Percentiles rank a stretch among this genome's conserved stretches.
Conservation (phyloP, 2,888 invertebrate genomes). For the Pseudococcus jackbeardsleyi region DNA sequence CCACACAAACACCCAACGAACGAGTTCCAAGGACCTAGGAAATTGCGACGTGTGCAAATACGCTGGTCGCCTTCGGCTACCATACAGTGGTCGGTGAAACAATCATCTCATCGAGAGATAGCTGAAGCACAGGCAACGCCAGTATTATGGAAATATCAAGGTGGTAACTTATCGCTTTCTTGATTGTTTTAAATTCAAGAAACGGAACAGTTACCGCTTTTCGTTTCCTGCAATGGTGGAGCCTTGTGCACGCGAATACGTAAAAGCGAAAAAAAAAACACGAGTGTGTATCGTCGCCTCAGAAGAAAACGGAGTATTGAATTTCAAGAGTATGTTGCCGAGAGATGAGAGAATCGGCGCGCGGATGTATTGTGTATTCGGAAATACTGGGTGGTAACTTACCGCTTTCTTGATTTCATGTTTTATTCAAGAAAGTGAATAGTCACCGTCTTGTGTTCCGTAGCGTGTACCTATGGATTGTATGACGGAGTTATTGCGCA, state of each 20-base stretch:
- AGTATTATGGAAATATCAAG: slow-evolving; percentile 54
- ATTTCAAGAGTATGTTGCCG: slow-evolving; percentile 18
- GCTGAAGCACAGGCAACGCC: neutral
- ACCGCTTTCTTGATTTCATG: slow-evolving; percentile 62
- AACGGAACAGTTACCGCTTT: slow-evolving; percentile 63
- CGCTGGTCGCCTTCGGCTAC: no score
- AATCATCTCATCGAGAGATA: neutral
- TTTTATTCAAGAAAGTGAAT: slow-evolving; percentile 61
- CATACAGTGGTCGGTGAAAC: neutral
- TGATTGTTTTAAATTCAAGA: slow-evolving; percentile 61
- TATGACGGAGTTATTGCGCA: neutral
- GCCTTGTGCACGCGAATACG: neutral
- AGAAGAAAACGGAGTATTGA: slow-evolving; percentile 19
- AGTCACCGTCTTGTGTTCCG: slow-evolving; percentile 63
- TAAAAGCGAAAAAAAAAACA: neutral
- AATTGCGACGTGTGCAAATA: neutral
- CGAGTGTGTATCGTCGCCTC: neutral
- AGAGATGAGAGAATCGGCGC: neutral
- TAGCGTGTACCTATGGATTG: neutral
- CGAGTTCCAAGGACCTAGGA: neutral
- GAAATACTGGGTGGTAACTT: slow-evolving; percentile 64
- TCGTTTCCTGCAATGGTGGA: slow-evolving; percentile 51
- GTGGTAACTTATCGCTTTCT: slow-evolving; percentile 65
- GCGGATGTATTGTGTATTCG: slow-evolving; percentile 10
- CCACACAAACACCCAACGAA: neutral